A percentile compares a stretch with the other conserved stretches of the same genome.
These are phyloP conservation scores for Sympetrum striolatum DNA, from an alignment of 2,888 invertebrate species.

Conservation along the genomic window DNA sequence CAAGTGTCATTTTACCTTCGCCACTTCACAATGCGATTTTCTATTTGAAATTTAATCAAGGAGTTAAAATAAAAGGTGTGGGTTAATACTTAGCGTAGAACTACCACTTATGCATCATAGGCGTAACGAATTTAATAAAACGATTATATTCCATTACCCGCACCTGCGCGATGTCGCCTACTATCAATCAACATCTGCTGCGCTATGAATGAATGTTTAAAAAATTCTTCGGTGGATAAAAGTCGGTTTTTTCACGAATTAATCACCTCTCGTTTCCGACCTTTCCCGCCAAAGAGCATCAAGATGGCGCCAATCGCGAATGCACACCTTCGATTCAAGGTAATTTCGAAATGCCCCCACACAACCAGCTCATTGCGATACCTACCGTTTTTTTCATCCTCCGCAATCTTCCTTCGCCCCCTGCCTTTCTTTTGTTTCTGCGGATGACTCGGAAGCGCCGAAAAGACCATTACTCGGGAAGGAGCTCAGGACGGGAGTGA, in stretches of 20 bases:
- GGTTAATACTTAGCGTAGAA: background rate
- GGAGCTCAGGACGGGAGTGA: background rate
- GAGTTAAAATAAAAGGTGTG: background rate
- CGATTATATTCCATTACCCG: background rate
- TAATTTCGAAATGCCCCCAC: background rate
- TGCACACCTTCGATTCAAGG: background rate
- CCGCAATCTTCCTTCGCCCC: background rate
- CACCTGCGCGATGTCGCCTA: background rate
- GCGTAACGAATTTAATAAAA: background rate
- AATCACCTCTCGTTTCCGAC: background rate
- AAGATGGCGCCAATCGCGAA: background rate
- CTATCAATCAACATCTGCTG: background rate
- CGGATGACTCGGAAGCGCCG: background rate
- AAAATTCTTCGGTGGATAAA: background rate
- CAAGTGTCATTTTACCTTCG: background rate
- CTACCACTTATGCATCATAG: background rate
- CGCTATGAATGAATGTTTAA: background rate
- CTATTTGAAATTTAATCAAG: background rate
- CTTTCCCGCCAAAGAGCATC: background rate
- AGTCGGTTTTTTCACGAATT: background rate
- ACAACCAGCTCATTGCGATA: background rate
- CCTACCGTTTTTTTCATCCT: background rate
- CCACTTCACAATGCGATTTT: background rate
- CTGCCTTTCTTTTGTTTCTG: background rate
- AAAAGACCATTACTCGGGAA: conserved; percentile 6